These are phyloP conservation scores for Xanthorhoe spadicearia DNA, from an alignment of 2,888 invertebrate genomes.

Conservation along the genomic window DNA sequence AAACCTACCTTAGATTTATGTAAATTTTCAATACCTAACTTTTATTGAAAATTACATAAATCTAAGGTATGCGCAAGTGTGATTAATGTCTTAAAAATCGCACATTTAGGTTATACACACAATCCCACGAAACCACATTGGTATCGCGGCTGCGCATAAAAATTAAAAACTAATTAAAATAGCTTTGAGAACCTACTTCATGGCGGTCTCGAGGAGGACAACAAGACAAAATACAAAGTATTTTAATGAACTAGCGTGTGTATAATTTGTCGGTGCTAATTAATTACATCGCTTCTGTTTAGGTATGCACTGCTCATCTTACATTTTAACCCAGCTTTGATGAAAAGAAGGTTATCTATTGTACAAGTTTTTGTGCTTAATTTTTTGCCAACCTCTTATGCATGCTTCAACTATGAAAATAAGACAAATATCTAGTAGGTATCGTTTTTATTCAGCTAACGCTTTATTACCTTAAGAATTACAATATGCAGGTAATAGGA, in stretches of 20 bases:
- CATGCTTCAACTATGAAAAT: neutral
- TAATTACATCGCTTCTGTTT: conserved; percentile 21
- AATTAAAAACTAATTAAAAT: conserved; percentile 6
- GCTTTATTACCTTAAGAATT: neutral
- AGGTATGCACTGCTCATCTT: conserved; percentile 17
- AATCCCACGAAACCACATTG: neutral
- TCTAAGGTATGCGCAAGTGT: neutral
- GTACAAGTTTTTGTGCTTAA: neutral
- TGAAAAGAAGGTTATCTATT: neutral
- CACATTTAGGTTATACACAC: neutral
- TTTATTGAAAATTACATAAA: too few species aligned
- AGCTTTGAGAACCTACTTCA: conserved; percentile 2
- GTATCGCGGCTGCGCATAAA: neutral
- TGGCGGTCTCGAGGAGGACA: conserved; percentile 1
- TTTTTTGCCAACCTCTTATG: neutral
- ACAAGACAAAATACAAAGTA: conserved; percentile 17
- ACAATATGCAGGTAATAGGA: neutral
- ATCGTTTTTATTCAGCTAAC: neutral
- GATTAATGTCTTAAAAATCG: neutral
- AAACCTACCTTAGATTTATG: too few species aligned
- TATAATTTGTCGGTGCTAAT: conserved; percentile 33
- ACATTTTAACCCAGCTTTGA: conserved; percentile 6
- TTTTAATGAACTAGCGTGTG: conserved; percentile 24
- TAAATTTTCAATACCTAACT: too few species aligned
- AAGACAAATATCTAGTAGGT: neutral